phyloP scores from a whole-genome alignment of 2,888 invertebrate species.

The Bombylius major region DNA sequence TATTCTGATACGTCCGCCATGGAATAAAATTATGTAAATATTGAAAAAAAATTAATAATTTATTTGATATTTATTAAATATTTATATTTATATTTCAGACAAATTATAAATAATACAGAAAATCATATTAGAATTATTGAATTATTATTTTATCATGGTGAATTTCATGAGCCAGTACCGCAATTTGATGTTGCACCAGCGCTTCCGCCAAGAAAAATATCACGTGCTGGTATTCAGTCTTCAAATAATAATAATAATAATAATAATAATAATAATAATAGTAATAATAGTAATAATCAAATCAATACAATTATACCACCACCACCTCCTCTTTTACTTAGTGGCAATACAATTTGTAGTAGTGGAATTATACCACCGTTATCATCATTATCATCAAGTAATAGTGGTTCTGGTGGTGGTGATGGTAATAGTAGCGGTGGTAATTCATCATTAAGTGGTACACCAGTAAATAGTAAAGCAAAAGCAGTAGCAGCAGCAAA shows the following conservation, averaged over 20 bases:
- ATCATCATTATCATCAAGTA: not conserved
- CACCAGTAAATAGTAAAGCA: not conserved
- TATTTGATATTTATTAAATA: not conserved
- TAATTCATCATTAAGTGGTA: not conserved
- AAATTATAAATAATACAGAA: constrained; percentile 62
- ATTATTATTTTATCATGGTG: constrained; percentile 50
- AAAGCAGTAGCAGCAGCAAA: not conserved
- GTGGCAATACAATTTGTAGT: too few species aligned
- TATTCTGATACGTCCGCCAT: constrained; percentile 59
- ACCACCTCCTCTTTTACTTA: too few species aligned
- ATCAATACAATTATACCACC: too few species aligned
- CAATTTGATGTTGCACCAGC: constrained; percentile 51
- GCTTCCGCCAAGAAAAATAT: constrained; percentile 49
- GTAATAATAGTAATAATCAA: not conserved
- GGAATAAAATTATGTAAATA: constrained; percentile 62
- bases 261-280: not conserved
- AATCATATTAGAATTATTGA: constrained; percentile 60
- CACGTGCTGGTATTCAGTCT: constrained; percentile 22
- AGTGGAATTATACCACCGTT: not conserved
- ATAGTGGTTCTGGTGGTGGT: not conserved
- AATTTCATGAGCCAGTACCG: constrained; percentile 55
- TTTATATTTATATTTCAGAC: constrained; percentile 35
- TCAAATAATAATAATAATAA: not conserved
- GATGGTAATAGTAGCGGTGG: not conserved
- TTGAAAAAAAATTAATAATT: not conserved